These are phyloP conservation scores for Cryptotis parvus DNA, from an alignment of 2,113 vertebrate species.

Conservation along the genomic window DNA sequence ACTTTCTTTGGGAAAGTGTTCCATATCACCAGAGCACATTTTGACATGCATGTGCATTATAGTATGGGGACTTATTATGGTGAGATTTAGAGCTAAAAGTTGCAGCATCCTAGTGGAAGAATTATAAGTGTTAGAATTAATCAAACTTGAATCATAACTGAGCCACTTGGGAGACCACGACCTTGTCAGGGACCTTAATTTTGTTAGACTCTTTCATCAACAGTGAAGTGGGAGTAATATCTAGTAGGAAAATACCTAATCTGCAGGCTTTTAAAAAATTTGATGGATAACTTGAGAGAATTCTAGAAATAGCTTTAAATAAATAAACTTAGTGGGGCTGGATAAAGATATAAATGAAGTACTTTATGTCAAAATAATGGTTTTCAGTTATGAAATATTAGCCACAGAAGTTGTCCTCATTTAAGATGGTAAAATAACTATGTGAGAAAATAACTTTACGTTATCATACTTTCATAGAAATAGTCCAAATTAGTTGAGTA, in stretches of 20 bases:
- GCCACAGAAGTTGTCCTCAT: background rate
- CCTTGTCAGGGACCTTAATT: background rate
- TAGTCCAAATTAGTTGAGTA: conserved; percentile 6
- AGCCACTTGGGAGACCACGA: background rate
- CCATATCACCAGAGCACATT: background rate
- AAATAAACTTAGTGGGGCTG: no score
- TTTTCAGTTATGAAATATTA: background rate
- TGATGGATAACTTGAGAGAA: background rate
- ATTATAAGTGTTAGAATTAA: background rate
- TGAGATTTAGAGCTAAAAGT: background rate
- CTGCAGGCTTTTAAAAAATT: background rate
- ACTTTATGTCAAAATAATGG: background rate
- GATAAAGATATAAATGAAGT: background rate
- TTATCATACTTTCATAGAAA: background rate
- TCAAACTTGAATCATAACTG: background rate
- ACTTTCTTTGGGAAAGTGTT: background rate
- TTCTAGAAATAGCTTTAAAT: background rate
- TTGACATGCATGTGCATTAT: background rate
- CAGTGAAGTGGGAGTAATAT: background rate
- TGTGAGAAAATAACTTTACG: background rate
- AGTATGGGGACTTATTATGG: background rate
- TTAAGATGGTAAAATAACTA: background rate
- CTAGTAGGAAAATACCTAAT: background rate
- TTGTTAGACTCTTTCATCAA: background rate
- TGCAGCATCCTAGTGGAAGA: background rate